A percentile compares a stretch with the other conserved stretches of the same genome.
These are phyloP conservation scores for Diadegma fenestrale DNA, from an alignment of 2,888 invertebrate genomes.

Conservation along the genomic window DNA sequence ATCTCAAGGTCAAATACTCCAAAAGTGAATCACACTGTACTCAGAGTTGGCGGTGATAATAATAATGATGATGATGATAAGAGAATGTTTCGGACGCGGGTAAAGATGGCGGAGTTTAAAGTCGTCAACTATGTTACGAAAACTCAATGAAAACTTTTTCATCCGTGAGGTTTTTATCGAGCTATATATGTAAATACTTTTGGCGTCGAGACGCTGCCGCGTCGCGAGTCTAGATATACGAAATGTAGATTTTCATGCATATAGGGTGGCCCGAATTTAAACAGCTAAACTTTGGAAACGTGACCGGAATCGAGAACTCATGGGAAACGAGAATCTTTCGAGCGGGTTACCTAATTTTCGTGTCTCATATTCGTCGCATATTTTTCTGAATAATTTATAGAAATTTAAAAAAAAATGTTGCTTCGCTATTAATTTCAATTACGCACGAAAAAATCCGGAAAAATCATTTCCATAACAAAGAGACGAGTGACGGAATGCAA, in stretches of 20 bases:
- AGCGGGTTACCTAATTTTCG: not conserved
- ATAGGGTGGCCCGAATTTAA: not conserved
- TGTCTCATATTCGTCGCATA: not conserved
- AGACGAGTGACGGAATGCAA: not conserved
- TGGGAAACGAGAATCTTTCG: not conserved
- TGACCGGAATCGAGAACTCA: not conserved
- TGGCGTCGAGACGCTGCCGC: too few species aligned
- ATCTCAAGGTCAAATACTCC: constrained; percentile 40
- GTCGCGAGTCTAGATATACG: not conserved
- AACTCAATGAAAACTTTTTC: constrained; percentile 53
- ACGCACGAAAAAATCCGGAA: too few species aligned
- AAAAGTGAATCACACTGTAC: constrained; percentile 45
- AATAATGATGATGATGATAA: constrained; percentile 25
- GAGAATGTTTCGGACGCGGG: constrained; percentile 24
- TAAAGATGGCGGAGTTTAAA: constrained; percentile 18
- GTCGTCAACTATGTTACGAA: constrained; percentile 49
- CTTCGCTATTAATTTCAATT: not conserved
- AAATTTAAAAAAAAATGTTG: too few species aligned
- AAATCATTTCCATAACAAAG: not conserved
- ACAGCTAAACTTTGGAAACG: not conserved
- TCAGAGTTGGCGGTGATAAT: constrained; percentile 26
- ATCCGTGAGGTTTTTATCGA: constrained; percentile 36
- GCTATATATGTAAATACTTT: not conserved
- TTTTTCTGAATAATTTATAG: not conserved
- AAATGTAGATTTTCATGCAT: not conserved